These are phyloP conservation scores for Oedothorax gibbosus DNA, from an alignment of 1,140 invertebrate genomes.

Conservation along the genomic window DNA sequence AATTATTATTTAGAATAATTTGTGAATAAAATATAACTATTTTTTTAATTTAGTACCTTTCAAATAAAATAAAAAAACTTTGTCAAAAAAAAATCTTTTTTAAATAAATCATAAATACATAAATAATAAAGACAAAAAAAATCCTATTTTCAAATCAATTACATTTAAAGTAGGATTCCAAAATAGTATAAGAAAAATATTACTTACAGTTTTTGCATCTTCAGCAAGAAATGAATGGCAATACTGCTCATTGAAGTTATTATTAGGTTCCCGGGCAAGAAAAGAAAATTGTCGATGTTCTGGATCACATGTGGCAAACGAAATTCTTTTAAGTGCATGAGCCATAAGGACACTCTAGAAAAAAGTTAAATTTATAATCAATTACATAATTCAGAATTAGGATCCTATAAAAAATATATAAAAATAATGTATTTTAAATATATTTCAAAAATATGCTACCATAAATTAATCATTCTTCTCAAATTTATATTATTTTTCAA, in stretches of 20 bases:
- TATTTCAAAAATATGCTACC: no score
- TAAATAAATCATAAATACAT: no score
- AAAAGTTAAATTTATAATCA: constrained; percentile 47
- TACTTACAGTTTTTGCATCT: constrained; percentile 80
- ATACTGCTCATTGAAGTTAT: constrained; percentile 80
- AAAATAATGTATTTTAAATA: no score
- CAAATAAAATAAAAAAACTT: neutral
- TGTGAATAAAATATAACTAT: neutral
- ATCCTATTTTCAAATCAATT: neutral
- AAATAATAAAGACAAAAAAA: no score
- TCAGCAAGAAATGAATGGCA: constrained; percentile 86
- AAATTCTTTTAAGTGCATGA: constrained; percentile 85
- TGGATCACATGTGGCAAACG: constrained; percentile 87
- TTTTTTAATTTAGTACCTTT: neutral
- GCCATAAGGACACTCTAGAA: constrained; percentile 85
- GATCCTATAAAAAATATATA: no score
- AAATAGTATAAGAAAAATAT: neutral
- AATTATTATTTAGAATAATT: no score
- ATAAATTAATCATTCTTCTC: no score
- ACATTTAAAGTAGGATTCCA: neutral
- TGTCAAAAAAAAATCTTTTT: neutral
- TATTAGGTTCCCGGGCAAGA: constrained; percentile 82
- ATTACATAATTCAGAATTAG: neutral
- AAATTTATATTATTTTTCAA: no score
- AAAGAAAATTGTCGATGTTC: constrained; percentile 84